These are phyloP conservation scores for Brachionichthys hirsutus DNA, from an alignment of 2,113 vertebrate species.

Conservation along the genomic window DNA sequence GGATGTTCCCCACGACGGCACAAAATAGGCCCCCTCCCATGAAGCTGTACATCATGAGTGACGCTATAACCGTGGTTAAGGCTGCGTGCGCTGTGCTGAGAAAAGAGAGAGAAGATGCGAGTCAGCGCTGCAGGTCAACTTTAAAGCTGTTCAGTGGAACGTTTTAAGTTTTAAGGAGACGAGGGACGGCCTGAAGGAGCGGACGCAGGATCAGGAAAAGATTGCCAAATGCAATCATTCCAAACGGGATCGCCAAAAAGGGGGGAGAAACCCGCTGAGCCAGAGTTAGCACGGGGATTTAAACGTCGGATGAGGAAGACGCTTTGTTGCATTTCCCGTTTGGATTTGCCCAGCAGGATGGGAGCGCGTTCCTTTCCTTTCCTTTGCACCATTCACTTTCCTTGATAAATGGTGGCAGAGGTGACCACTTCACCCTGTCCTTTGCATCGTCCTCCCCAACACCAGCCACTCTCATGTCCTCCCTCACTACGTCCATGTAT, in stretches of 20 bases:
- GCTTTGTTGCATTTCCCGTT: background rate
- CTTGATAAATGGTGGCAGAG: too few relatives aligned
- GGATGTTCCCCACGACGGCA: constrained; percentile 87
- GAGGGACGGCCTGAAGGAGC: background rate
- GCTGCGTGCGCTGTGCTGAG: constrained; percentile 45
- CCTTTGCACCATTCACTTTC: too few relatives aligned
- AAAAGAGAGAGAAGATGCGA: background rate
- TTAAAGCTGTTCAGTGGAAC: background rate
- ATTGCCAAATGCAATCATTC: background rate
- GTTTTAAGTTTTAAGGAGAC: background rate
- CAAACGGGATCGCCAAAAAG: background rate
- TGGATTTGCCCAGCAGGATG: background rate
- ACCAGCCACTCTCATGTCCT: too few relatives aligned
- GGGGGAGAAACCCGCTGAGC: background rate
- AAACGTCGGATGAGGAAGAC: background rate
- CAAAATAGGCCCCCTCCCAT: constrained; percentile 91
- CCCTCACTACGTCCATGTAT: too few relatives aligned
- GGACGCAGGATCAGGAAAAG: background rate
- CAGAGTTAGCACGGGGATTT: background rate
- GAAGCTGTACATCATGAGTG: constrained; percentile 87
- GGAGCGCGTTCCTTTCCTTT: too few relatives aligned
- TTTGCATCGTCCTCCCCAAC: too few relatives aligned
- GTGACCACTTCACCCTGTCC: too few relatives aligned
- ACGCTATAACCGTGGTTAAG: constrained; percentile 26
- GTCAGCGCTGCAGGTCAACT: background rate